Evolutionary conservation across 2,113 vertebrate species (phyloP), one percentile per base, ranked within the genome.

Genomic region (Buteo buteo): DNA sequence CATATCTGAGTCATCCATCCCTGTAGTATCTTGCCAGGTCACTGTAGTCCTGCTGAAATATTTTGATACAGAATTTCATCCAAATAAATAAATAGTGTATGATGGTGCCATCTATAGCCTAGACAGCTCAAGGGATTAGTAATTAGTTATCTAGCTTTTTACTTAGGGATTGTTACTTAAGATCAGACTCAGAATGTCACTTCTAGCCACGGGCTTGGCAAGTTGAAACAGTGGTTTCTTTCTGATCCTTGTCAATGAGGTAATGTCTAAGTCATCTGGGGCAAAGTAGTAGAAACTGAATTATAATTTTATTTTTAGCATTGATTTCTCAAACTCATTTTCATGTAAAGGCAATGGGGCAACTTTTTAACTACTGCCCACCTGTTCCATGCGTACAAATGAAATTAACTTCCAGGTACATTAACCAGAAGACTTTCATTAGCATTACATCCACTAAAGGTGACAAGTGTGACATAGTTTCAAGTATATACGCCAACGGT

Each of bases 71-170:
- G 50, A 86, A 93, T 88, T 91, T 92, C 74, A 78, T 85, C 66
- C 90, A 86, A 95, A 93, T 92, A 94, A 96, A 90, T 94, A 96
- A 92, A 92, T 64, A 95, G 87, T 58, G 55, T 91, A 66, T 95
- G 87, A 85, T 82, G 74, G 66, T 96, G 91, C 84, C 83, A 84
- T 92, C 90, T 94, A 81, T 95, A 91, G 91, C 96, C 61, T 84
- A 82, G 80, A 84, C 36, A 70, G 69, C 82, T 95, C 89, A 86
- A 91, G 89, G 89, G 89, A 95, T 90, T 93, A 89, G 58, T 91
- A 95, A 94, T 97, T 92, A 91, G 54, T 88, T 95, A 58, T 82
- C 62, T 32, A 93, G 70, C 84, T 71, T 93, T 79, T 88, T 95
- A 69, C 86, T 89, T 87, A 54, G 73, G 82, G 58, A 85, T 96